A percentile compares a stretch with the other conserved stretches of the same genome.
phyloP scores from a whole-genome alignment of 2,797 vertebrate species.

The Manis javanica region DNA sequence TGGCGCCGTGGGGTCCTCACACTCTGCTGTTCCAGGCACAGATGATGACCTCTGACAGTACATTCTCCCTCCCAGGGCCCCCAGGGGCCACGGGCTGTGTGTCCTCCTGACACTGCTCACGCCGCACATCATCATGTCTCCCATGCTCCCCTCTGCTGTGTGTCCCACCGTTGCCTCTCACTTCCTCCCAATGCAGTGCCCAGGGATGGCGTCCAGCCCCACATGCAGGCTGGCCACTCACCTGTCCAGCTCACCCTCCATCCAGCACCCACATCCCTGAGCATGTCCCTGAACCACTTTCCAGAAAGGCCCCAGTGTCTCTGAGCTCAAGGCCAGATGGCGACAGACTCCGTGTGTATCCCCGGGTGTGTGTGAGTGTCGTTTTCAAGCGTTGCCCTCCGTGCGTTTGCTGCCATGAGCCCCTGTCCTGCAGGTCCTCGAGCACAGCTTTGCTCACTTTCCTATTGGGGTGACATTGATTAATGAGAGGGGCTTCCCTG shows the following conservation, averaged over 20 bases:
- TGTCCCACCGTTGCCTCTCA: too few species aligned
- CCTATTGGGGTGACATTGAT: background rate
- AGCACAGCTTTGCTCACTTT: background rate
- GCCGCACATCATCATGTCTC: too few species aligned
- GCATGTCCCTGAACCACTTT: background rate
- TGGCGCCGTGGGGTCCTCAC: too few species aligned
- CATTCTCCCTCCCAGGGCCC: background rate
- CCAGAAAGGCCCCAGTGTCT: background rate
- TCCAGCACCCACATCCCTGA: background rate
- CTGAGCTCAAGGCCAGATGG: background rate
- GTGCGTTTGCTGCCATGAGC: accelerated
- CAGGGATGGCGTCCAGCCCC: background rate
- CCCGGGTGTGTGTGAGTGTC: too few species aligned
- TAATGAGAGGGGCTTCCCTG: too few species aligned
- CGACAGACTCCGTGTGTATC: too few species aligned
- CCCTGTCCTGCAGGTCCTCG: background rate
- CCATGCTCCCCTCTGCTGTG: too few species aligned
- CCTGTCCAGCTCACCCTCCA: background rate
- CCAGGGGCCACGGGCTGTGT: accelerated
- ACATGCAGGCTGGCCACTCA: background rate
- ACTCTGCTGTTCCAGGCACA: too few species aligned
- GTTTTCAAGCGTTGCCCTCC: background rate
- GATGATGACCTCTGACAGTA: too few species aligned
- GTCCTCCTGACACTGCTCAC: background rate
- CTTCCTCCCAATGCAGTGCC: too few species aligned